Base-by-base conservation (phyloP, 2,888 invertebrate genomes). In the Escarpia spicata region DNA sequence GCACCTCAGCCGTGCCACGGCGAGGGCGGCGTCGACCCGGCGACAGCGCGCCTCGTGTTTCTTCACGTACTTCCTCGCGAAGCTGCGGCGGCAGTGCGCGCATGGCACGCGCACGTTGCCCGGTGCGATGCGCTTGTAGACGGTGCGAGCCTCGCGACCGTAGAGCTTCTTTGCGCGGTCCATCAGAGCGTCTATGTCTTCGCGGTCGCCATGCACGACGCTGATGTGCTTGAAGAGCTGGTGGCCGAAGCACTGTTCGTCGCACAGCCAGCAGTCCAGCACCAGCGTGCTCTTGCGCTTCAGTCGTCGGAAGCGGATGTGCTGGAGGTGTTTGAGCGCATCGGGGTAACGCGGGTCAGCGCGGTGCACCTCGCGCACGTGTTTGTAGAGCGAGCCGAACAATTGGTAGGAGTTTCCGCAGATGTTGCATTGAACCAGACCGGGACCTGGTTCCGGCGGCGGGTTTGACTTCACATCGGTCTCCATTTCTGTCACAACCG, bases 171-270 rank as follows among this genome's bases (percentile, higher is more conserved):
- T 75, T 1, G 75, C 75, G 26, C n/a, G 19, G 75, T 75, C 26
- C 75, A 75, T 75, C 75, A 75, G 26, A 6, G 19, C 19, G n/a
- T 15, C 26, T 15, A 26, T n/a, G 26, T 75, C 75, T 15, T 75
- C 75, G 75, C 75, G 75, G 3, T 75, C 75, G 75, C 75, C 75
- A 2, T 75, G 75, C 75, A 75, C 75, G 75, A 75, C 75, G 26
- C 26, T 75, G 75, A 75, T 75, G 75, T 75, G 75, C n/a, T 75
- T 75, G 75, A 75, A 75, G 75, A 75, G 75, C 75, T 75, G 75
- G 75, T 75, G 75, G 75, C 75, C 75, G 26, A 75, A 75, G 75
- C 75, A 75, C 26, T 75, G 75, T 6, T 75, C 75, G 75, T 26
- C 75, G 26, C 75, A 75, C 75, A 75, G 19, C 75, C 75, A 75